These are phyloP conservation scores for Dendrolimus pini DNA, from an alignment of 2,888 invertebrate species.

Conservation along the genomic window DNA sequence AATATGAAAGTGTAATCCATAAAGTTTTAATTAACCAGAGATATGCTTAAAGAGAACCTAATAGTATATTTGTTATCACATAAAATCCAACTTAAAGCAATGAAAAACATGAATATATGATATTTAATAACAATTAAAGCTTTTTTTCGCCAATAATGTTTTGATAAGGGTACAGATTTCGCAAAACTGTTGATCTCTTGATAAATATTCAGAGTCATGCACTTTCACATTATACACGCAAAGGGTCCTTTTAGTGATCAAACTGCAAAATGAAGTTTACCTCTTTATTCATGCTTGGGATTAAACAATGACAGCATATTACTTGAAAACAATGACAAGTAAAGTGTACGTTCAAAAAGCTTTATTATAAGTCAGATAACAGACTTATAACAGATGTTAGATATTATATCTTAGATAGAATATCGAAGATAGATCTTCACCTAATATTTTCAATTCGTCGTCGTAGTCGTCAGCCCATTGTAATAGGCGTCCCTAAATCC, in stretches of 20 bases:
- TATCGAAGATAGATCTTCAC: too few relatives aligned
- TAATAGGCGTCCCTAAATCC: too few relatives aligned
- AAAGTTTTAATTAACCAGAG: not conserved
- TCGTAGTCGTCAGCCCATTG: too few relatives aligned
- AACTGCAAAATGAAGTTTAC: conserved; percentile 5
- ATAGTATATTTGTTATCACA: not conserved
- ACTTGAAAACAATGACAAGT: too few relatives aligned
- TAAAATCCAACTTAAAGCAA: not conserved
- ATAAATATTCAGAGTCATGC: conserved; percentile 49
- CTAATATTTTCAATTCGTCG: too few relatives aligned
- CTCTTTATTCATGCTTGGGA: not conserved
- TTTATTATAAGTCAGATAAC: too few relatives aligned
- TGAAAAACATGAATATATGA: not conserved
- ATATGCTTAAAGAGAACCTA: not conserved
- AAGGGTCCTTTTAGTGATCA: conserved; percentile 36
- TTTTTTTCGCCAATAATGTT: conserved; percentile 3
- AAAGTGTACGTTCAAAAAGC: too few relatives aligned
- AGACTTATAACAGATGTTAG: too few relatives aligned
- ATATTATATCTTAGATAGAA: too few relatives aligned
- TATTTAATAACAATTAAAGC: not conserved
- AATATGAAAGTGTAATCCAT: not conserved
- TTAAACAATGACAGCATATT: not conserved
- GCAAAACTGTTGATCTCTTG: conserved; percentile 43
- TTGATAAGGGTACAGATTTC: conserved; percentile 38
- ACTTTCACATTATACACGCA: conserved; percentile 52